phyloP scores from a whole-genome alignment of 2,113 vertebrate species.

The Microtus oregoni region DNA sequence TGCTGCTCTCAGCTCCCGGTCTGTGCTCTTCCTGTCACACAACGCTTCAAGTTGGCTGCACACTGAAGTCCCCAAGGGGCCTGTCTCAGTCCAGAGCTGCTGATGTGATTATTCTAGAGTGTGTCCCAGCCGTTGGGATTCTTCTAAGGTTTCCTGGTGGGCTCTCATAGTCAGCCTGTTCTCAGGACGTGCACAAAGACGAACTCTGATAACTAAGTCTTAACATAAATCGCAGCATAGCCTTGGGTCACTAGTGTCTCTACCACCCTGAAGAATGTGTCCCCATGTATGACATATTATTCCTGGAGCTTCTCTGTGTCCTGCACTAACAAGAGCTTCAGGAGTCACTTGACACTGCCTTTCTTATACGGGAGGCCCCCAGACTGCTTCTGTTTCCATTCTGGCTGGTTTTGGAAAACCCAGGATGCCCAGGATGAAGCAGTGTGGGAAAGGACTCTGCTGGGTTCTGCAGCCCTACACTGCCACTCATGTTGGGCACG shows the following conservation, averaged over 20 bases:
- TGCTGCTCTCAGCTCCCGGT: background rate
- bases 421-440: background rate
- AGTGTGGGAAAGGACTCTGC: background rate
- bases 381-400: background rate
- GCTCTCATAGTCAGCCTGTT: constrained; percentile 32
- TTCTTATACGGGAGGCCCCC: background rate
- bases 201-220: constrained; percentile 21
- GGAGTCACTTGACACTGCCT: constrained; percentile 34
- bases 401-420: background rate
- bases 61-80: background rate
- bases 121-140: background rate
- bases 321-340: constrained; percentile 40
- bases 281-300: constrained; percentile 44
- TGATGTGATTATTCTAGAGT: background rate
- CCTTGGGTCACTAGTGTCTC: constrained; percentile 49
- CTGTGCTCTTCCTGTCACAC: background rate
- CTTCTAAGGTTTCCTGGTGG: constrained; percentile 54
- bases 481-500: background rate
- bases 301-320: background rate
- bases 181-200: background rate
- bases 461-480: background rate
- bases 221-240: constrained; percentile 26
- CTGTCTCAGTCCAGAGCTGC: constrained; percentile 16
- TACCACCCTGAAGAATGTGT: constrained; percentile 1
- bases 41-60: background rate